phyloP scores from a whole-genome alignment of 2,888 invertebrate genomes.

The Teinopalpus imperialis region DNA sequence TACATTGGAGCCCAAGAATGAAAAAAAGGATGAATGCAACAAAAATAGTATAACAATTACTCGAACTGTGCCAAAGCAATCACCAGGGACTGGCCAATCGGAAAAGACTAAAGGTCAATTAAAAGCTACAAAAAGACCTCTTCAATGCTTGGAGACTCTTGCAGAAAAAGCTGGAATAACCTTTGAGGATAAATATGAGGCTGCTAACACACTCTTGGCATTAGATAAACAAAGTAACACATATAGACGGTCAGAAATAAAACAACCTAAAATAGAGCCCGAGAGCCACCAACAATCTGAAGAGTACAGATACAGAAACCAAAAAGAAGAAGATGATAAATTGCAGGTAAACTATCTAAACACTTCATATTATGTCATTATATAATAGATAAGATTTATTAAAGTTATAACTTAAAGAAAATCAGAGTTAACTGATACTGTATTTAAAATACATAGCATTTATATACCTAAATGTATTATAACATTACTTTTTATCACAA shows the following conservation, averaged over 20 bases:
- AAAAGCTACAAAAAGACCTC: slow-evolving; percentile 62
- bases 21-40: slow-evolving; percentile 72
- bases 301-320: slow-evolving; percentile 66
- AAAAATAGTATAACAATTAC: slow-evolving; percentile 79
- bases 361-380: too few species aligned
- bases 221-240: slow-evolving; percentile 84
- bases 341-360: slow-evolving; percentile 56
- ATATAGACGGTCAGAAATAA: slow-evolving; percentile 63
- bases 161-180: slow-evolving; percentile 89
- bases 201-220: slow-evolving; percentile 84
- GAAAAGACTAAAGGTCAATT: slow-evolving; percentile 57
- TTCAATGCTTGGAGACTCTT: slow-evolving; percentile 87
- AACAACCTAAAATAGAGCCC: slow-evolving; percentile 64
- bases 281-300: slow-evolving; percentile 59
- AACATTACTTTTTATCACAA: too few species aligned
- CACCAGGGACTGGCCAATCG: slow-evolving; percentile 48
- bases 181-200: slow-evolving; percentile 88
- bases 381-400: not conserved
- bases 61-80: slow-evolving; percentile 63
- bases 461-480: too few species aligned
- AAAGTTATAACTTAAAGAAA: too few species aligned
- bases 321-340: slow-evolving; percentile 75
- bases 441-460: too few species aligned
- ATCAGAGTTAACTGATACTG: too few species aligned
- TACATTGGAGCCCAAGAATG: slow-evolving; percentile 68